Evolutionary conservation across 1,140 invertebrate species (phyloP).

Genomic region (Drosophila takahashii): DNA sequence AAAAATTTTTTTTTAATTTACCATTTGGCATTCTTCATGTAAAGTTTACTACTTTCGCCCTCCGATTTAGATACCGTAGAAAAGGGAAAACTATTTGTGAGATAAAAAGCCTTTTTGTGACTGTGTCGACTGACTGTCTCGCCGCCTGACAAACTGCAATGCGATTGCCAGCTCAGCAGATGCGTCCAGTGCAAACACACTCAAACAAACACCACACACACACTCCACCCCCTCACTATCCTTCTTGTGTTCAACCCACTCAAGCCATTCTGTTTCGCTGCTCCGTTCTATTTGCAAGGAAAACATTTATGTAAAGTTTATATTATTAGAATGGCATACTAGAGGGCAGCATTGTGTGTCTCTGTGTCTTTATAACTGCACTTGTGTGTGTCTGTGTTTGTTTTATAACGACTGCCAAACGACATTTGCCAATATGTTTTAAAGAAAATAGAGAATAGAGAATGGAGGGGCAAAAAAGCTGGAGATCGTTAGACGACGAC

Average conservation of each 20-base stretch:
- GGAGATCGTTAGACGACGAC: slow-evolving; percentile 28
- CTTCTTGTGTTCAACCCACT: background rate
- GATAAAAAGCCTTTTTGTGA: slow-evolving; percentile 41
- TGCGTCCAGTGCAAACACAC: slow-evolving; percentile 36
- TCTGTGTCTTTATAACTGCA: slow-evolving; percentile 24
- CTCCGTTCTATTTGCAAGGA: slow-evolving; percentile 68
- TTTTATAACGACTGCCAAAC: slow-evolving; percentile 64
- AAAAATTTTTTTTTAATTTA: no score
- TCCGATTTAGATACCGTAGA: background rate
- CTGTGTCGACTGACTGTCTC: slow-evolving; percentile 22
- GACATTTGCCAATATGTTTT: slow-evolving; percentile 73
- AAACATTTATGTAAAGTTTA: slow-evolving; percentile 82
- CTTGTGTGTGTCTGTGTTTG: slow-evolving; percentile 50
- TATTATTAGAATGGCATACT: slow-evolving; percentile 72
- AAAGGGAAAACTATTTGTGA: slow-evolving; percentile 36
- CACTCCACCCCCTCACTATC: background rate
- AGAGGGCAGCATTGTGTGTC: slow-evolving; percentile 43
- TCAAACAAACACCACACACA: slow-evolving; percentile 2
- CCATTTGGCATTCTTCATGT: background rate
- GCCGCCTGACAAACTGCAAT: slow-evolving; percentile 62
- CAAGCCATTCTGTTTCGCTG: slow-evolving; percentile 44
- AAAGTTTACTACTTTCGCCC: background rate
- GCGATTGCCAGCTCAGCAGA: slow-evolving; percentile 65
- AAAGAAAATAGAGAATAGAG: slow-evolving; percentile 17
- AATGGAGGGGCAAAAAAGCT: slow-evolving; percentile 6